Evolutionary conservation across 2,113 vertebrate species (phyloP).

Genomic region (Scomber japonicus): DNA sequence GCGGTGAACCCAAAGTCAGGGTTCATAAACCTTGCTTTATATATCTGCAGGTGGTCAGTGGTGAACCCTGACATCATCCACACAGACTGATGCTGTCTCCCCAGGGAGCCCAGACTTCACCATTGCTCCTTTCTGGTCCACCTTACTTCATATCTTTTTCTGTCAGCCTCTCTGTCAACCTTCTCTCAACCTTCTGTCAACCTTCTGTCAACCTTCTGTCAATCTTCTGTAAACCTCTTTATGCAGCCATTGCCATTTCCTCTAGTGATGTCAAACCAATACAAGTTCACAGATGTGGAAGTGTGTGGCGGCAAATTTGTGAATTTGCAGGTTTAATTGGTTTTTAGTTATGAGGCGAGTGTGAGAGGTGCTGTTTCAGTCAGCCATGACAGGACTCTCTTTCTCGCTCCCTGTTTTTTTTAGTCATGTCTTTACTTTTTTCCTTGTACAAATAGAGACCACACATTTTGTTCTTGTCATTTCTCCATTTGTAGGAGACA

Average conservation of each 20-base stretch:
- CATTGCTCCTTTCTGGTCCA: constrained; percentile 10
- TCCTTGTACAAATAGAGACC: constrained; percentile 50
- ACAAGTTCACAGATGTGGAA: constrained; percentile 16
- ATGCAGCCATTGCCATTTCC: constrained; percentile 35
- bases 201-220: background rate
- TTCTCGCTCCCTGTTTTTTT: too few species aligned
- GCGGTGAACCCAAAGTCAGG: constrained; percentile 4
- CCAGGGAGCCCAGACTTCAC: background rate
- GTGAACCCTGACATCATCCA: constrained; percentile 5
- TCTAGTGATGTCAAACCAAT: constrained; percentile 59
- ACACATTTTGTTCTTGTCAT: constrained; percentile 74
- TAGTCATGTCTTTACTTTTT: background rate
- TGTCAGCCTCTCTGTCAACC: constrained; percentile 8
- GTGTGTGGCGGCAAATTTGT: constrained; percentile 48
- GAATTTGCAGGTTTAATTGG: constrained; percentile 61
- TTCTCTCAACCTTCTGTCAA: too few species aligned
- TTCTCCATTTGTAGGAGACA: constrained; percentile 65
- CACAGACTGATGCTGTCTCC: constrained; percentile 20
- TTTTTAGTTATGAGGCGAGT: constrained; percentile 58
- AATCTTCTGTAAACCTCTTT: constrained; percentile 14
- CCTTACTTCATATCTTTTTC: constrained; percentile 7
- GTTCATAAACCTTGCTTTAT: background rate
- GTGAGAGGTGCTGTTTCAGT: constrained; percentile 35
- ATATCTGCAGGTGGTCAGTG: background rate
- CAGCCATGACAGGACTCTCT: constrained; percentile 28